phyloP scores from a whole-genome alignment of 2,113 vertebrate species.

The Pseudorhombus dupliciocellatus region DNA sequence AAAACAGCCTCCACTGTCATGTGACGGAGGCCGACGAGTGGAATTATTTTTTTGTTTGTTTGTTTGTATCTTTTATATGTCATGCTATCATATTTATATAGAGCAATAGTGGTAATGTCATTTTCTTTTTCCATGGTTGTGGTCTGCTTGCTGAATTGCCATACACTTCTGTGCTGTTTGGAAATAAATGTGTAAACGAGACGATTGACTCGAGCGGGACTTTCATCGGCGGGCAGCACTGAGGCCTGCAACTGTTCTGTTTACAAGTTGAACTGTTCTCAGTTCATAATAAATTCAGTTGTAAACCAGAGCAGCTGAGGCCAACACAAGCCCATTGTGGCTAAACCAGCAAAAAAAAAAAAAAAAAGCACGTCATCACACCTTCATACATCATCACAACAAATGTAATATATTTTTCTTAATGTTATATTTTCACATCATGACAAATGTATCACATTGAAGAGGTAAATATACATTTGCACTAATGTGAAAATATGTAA shows the following conservation, averaged over 20 bases:
- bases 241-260: too few relatives aligned
- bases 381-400: too few relatives aligned
- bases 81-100: constrained; percentile 81
- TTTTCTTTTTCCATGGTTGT: constrained; percentile 78
- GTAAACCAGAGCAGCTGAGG: too few relatives aligned
- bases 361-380: too few relatives aligned
- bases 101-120: constrained; percentile 73
- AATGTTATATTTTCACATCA: too few relatives aligned
- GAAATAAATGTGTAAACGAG: constrained; percentile 81
- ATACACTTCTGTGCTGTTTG: constrained; percentile 82
- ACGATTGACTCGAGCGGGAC: not conserved
- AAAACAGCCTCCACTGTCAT: constrained; percentile 58
- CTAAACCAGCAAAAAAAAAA: too few relatives aligned
- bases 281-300: too few relatives aligned
- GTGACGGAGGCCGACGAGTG: constrained; percentile 57
- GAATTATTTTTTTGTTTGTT: constrained; percentile 37
- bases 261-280: not conserved
- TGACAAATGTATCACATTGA: too few relatives aligned
- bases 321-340: too few relatives aligned
- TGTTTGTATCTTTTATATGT: constrained; percentile 80
- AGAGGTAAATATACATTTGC: too few relatives aligned
- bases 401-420: too few relatives aligned
- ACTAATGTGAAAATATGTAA: not conserved
- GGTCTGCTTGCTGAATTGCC: constrained; percentile 84
- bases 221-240: constrained; percentile 13